phyloP scores from a whole-genome alignment of 2,797 vertebrate species.

The Melanotaenia boesemani region DNA sequence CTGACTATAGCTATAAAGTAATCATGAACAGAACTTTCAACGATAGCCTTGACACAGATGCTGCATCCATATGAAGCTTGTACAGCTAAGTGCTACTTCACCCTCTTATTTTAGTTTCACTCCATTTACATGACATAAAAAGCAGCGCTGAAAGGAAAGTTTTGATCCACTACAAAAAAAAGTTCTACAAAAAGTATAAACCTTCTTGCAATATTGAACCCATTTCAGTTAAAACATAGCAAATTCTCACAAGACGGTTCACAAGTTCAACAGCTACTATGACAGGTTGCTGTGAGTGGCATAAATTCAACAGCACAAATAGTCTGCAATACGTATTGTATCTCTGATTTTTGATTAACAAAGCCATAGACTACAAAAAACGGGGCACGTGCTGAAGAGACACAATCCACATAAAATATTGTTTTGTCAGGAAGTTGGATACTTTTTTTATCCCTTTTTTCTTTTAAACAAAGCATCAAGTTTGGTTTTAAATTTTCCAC shows the following conservation, averaged over 20 bases:
- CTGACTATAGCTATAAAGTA: not conserved
- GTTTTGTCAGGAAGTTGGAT: not conserved
- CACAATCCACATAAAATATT: not conserved
- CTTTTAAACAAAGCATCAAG: too few relatives aligned
- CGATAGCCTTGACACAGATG: not conserved
- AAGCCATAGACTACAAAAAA: not conserved
- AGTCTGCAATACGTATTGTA: too few relatives aligned
- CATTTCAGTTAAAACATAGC: too few relatives aligned
- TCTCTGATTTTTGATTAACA: not conserved
- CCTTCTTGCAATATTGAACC: not conserved
- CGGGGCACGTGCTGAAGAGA: not conserved
- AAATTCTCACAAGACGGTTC: too few relatives aligned
- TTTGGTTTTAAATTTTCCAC: too few relatives aligned
- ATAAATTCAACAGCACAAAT: too few relatives aligned
- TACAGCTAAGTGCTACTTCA: constrained; percentile 2
- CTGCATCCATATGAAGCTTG: not conserved
- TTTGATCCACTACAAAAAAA: not conserved
- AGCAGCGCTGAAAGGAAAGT: not conserved
- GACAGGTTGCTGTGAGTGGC: too few relatives aligned
- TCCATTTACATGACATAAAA: not conserved
- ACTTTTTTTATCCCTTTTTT: too few relatives aligned
- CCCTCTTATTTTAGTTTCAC: not conserved
- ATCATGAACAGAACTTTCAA: not conserved
- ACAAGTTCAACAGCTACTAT: too few relatives aligned
- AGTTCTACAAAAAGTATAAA: not conserved